phyloP scores from a whole-genome alignment of 2,797 vertebrate species.

The Spizella passerina region DNA sequence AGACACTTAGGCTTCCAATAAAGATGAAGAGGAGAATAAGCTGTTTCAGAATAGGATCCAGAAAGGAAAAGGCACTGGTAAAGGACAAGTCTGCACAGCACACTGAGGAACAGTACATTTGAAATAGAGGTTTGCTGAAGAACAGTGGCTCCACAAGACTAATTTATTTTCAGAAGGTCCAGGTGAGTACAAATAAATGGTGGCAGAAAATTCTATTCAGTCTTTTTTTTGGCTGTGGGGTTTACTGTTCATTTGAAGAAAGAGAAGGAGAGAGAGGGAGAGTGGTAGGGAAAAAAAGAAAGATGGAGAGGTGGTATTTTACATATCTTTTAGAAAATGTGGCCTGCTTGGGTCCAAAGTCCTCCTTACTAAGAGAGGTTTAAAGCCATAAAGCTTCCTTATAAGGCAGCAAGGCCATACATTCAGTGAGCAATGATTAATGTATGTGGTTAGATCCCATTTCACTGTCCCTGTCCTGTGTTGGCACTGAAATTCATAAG shows the following conservation, averaged over 20 bases:
- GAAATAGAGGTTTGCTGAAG: background rate
- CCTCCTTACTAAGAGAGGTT: background rate
- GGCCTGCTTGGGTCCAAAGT: background rate
- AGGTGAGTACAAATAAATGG: background rate
- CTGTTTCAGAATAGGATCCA: background rate
- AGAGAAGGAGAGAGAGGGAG: background rate
- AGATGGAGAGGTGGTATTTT: background rate
- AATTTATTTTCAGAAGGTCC: background rate
- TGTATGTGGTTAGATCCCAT: background rate
- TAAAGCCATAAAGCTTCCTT: background rate
- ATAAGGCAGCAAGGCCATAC: background rate
- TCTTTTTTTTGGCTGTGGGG: background rate
- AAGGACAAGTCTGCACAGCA: background rate
- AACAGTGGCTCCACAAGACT: background rate
- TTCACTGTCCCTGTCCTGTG: background rate
- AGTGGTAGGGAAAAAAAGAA: background rate
- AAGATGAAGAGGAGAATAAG: background rate
- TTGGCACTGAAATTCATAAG: background rate
- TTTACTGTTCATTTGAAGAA: background rate
- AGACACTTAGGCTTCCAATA: background rate
- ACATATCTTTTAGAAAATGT: background rate
- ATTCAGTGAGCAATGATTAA: background rate
- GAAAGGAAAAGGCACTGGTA: background rate
- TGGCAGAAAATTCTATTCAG: background rate
- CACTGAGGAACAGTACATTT: background rate